Conservation (phyloP, 1,140 invertebrate genomes). For the Drosophila hydei region DNA sequence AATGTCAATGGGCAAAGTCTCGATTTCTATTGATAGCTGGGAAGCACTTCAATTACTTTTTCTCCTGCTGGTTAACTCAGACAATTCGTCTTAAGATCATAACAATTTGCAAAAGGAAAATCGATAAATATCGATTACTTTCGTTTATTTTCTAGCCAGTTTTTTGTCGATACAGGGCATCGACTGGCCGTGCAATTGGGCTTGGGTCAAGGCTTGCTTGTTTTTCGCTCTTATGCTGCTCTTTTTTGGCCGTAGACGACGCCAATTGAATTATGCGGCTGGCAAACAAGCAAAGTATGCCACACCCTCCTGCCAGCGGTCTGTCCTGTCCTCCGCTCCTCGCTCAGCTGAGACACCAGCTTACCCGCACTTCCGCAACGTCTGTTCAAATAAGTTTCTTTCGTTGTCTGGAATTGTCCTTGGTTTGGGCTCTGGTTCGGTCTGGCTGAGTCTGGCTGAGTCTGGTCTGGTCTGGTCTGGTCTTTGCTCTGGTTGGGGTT, state of each 20-base stretch:
- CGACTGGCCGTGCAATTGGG: not conserved
- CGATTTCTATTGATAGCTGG: too few species aligned
- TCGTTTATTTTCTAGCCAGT: too few species aligned
- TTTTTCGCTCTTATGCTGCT: constrained; percentile 9
- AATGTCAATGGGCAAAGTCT: too few species aligned
- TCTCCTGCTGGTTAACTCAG: too few species aligned
- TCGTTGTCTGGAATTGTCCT: constrained; percentile 16
- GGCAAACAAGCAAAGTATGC: constrained; percentile 46
- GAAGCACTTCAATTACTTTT: too few species aligned
- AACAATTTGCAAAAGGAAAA: too few species aligned
- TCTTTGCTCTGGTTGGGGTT: constrained; percentile 1
- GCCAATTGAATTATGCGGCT: constrained; percentile 65
- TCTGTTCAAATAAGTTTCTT: constrained; percentile 48
- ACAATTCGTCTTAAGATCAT: too few species aligned
- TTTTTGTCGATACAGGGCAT: too few species aligned
- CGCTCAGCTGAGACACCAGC: constrained; percentile 1
- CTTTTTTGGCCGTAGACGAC: constrained; percentile 41
- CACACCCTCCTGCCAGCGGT: not conserved
- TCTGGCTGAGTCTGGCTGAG: not conserved
- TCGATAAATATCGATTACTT: not conserved
- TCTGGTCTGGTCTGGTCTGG: constrained; percentile 5
- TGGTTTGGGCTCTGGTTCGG: not conserved
- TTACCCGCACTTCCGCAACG: constrained; percentile 30
- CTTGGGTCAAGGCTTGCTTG: not conserved
- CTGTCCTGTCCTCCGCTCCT: not conserved